Percentiles rank a stretch among this genome's conserved stretches.
Conservation (phyloP, 35 echinoderm and acorn worm species). For the Lytechinus pictus region DNA sequence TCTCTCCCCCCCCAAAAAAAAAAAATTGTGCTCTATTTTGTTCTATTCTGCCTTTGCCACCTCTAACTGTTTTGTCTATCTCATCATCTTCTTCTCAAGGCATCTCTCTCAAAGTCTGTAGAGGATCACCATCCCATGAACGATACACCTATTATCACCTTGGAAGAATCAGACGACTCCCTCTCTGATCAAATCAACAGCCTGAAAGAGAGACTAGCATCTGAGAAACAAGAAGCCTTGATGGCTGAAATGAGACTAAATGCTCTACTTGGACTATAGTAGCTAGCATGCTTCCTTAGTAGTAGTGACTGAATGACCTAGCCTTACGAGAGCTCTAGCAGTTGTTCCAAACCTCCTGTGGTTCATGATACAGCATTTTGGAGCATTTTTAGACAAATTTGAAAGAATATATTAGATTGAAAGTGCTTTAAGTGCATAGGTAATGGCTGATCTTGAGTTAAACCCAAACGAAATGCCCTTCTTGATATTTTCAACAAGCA, state of each 20-base stretch:
- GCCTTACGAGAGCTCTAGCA: not conserved
- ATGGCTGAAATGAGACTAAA: conserved; percentile 29
- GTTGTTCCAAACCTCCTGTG: not conserved
- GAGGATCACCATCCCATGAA: not conserved
- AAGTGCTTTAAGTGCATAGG: too few relatives aligned
- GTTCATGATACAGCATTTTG: too few relatives aligned
- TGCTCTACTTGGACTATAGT: conserved; percentile 1
- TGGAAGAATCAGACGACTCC: not conserved
- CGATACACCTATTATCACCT: not conserved
- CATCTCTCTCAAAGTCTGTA: not conserved
- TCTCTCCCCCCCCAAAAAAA: not conserved
- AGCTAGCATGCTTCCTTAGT: not conserved
- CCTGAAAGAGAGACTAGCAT: conserved; percentile 33
- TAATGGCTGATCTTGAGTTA: too few relatives aligned
- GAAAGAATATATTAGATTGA: too few relatives aligned
- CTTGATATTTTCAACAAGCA: too few relatives aligned
- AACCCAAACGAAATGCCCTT: too few relatives aligned
- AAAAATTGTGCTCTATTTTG: not conserved
- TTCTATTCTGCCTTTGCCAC: not conserved
- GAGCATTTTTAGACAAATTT: too few relatives aligned
- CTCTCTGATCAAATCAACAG: conserved; percentile 19
- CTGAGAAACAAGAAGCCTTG: conserved; percentile 27
- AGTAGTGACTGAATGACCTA: too few relatives aligned
- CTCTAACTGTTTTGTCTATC: not conserved
- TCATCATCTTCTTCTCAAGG: not conserved